Percentiles rank a stretch among this genome's conserved stretches.
Conservation (phyloP, 2,888 invertebrate species). For the Schizotus pectinicornis region DNA sequence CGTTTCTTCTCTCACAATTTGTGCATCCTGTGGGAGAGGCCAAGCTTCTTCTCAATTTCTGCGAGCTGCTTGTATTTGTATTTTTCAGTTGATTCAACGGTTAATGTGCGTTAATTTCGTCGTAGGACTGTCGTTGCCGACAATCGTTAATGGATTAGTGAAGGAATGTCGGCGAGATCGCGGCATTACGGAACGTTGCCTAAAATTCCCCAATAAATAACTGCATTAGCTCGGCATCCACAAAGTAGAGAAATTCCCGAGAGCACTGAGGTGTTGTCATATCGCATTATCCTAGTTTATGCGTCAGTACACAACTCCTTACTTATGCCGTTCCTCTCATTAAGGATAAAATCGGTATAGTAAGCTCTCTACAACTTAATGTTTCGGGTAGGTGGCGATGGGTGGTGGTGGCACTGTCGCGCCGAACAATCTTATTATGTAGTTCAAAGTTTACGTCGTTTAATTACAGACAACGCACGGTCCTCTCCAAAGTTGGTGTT, state of each 20-base stretch:
- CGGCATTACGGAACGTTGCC: neutral
- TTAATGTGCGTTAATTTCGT: too few species aligned
- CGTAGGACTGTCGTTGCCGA: too few species aligned
- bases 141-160: too few species aligned
- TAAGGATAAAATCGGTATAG: conserved; percentile 39
- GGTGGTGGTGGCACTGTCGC: conserved; percentile 32
- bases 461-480: conserved; percentile 36
- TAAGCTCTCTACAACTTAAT: conserved; percentile 37
- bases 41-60: too few species aligned
- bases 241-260: conserved; percentile 24
- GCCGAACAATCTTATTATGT: conserved; percentile 42
- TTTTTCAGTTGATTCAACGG: too few species aligned
- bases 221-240: conserved; percentile 21
- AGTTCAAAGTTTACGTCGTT: conserved; percentile 43
- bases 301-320: conserved; percentile 40
- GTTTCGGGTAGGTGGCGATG: conserved; percentile 31
- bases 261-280: conserved; percentile 28
- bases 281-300: conserved; percentile 30
- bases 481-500: conserved; percentile 6
- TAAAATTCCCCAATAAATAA: conserved; percentile 25
- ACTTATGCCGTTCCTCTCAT: conserved; percentile 39
- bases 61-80: too few species aligned
- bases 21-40: too few species aligned
- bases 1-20: too few species aligned
- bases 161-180: neutral